Evolutionary conservation across 2,888 invertebrate genomes (phyloP), one percentile per base, ranked within the genome.

Genomic region (Volucella zonaria): DNA sequence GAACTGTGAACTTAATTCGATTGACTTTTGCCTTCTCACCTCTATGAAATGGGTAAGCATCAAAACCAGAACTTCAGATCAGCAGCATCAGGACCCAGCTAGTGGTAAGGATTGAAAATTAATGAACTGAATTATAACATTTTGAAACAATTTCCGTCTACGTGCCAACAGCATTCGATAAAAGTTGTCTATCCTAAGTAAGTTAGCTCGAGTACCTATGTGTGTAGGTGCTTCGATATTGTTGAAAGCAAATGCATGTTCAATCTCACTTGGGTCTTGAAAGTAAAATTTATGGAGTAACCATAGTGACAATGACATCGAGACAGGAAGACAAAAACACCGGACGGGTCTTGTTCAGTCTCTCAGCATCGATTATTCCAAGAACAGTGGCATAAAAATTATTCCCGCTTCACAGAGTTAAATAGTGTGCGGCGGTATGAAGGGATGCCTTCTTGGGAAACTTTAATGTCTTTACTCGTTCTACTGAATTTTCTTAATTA

Each of bases 111-210:
- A 85, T 85, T 85, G 76, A 86, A 86, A 86, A 82, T 86, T 86
- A 86, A 86, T 86, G 86, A 86, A 86, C 86, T 82, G 74, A 82
- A 82, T 86, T 82, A 86, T 82, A 67, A 75, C 86, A 75, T 86
- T 86, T 82, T 78, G 66, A 82, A 82, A 86, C 77, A 82, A 86
- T 86, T 86, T 86, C 82, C 86, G 77, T 86, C 74, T 82, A 82
- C 86, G 86, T 86, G 86, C 64, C 66, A 66, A 77, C 71, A 75
- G 51, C 8, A 42, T 49, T 62, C 70, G 54, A 78, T 70, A 51
- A 70, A 49, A 70, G 64, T 61, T 70, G 56, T 59, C 68, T 45
- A 42, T 56, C 52, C 71, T 52, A 59, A 75, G 70, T 49, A 31
- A 31, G 31, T 31, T 31, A 31, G 4, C 31, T 31, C 2, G 31